Evolutionary conservation across 2,888 invertebrate genomes (phyloP).

Genomic region (Ophioninae sp.): DNA sequence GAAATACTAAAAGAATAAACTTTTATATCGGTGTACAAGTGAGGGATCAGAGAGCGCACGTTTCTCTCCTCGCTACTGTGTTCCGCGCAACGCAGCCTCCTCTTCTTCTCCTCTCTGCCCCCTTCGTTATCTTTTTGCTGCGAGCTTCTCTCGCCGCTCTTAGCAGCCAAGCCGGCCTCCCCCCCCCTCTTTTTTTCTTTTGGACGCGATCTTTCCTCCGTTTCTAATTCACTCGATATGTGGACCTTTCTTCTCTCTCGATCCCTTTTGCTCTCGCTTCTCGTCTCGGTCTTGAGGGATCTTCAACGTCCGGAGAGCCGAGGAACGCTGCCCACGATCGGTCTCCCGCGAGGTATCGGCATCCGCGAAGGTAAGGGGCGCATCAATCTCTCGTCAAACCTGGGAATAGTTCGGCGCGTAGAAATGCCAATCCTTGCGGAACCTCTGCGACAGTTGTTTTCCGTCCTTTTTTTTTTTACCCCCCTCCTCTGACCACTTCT

Average conservation of each 20-base stretch:
- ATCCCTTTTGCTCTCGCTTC: constrained; percentile 39
- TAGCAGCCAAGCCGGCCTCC: constrained; percentile 56
- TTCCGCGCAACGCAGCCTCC: constrained; percentile 35
- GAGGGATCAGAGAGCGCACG: constrained; percentile 36
- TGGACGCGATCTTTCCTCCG: constrained; percentile 40
- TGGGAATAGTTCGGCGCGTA: constrained; percentile 75
- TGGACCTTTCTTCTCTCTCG: constrained; percentile 34
- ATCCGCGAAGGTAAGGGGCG: constrained; percentile 60
- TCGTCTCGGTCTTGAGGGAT: constrained; percentile 33
- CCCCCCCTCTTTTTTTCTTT: constrained; percentile 69
- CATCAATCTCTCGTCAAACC: constrained; percentile 81
- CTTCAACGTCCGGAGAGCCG: constrained; percentile 19
- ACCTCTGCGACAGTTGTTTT: constrained; percentile 41
- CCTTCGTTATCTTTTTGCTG: constrained; percentile 55
- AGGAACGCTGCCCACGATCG: constrained; percentile 42
- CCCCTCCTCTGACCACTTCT: background rate
- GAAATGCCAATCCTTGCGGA: constrained; percentile 75
- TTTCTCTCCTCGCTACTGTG: constrained; percentile 49
- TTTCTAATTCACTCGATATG: constrained; percentile 57
- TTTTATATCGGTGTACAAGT: constrained; percentile 36
- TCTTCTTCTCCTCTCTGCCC: constrained; percentile 33
- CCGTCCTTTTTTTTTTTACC: constrained; percentile 17
- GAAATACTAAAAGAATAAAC: constrained; percentile 31
- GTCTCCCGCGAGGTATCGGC: constrained; percentile 46
- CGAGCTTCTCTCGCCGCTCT: constrained; percentile 40